Conservation (phyloP, 2,797 vertebrate species). For the Gouania willdenowi region DNA sequence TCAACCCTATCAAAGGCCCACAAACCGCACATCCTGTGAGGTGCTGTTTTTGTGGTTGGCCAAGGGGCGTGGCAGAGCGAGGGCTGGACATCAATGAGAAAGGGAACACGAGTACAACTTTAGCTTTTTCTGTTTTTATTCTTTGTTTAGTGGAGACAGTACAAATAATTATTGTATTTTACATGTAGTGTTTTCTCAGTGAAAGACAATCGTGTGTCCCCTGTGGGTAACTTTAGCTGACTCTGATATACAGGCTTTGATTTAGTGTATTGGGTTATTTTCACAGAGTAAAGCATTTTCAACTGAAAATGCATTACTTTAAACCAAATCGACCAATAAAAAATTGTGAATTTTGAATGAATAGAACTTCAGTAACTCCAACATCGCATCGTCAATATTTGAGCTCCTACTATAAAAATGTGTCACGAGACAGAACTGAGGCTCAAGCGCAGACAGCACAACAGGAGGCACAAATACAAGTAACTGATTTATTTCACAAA, state of each 20-base stretch:
- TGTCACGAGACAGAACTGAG: too few relatives aligned
- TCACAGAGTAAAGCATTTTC: too few relatives aligned
- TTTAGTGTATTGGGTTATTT: too few relatives aligned
- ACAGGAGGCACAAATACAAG: too few relatives aligned
- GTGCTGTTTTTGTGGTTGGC: slow-evolving; percentile 44
- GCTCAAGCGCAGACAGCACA: too few relatives aligned
- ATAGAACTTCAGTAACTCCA: too few relatives aligned
- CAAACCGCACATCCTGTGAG: slow-evolving; percentile 57
- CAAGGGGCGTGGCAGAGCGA: not conserved
- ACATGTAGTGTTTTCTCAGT: slow-evolving; percentile 33
- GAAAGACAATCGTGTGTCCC: slow-evolving; percentile 12
- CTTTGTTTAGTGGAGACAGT: slow-evolving; percentile 14
- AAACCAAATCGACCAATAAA: too few relatives aligned
- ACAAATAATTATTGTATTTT: slow-evolving; percentile 29
- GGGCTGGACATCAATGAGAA: slow-evolving; percentile 22
- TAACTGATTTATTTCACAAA: too few relatives aligned
- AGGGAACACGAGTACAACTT: slow-evolving; percentile 33
- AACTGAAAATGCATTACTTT: too few relatives aligned
- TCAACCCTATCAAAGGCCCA: slow-evolving; percentile 57
- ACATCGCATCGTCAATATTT: too few relatives aligned
- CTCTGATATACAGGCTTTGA: slow-evolving; percentile 10
- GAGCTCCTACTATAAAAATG: too few relatives aligned
- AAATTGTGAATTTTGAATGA: too few relatives aligned
- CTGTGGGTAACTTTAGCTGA: slow-evolving; percentile 25
- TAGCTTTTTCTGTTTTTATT: slow-evolving; percentile 31